Percentiles rank a stretch among this genome's conserved stretches.
These are phyloP conservation scores for Sebastes kiyomatsui DNA, from an alignment of 2,797 vertebrate genomes.

Conservation along the genomic window DNA sequence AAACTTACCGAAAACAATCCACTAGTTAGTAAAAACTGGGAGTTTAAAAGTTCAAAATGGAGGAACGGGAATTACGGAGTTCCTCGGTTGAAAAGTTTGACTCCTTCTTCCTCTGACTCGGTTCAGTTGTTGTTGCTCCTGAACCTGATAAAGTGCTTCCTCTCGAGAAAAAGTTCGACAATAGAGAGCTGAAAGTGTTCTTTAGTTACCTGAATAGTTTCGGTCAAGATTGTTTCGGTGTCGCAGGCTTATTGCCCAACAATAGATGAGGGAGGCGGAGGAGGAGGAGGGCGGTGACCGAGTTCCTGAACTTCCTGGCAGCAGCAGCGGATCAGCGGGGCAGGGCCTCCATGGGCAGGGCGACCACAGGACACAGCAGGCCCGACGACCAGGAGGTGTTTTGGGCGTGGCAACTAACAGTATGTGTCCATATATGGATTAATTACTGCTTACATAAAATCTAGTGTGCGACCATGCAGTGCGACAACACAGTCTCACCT, in stretches of 20 bases:
- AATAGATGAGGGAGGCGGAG: conserved; percentile 56
- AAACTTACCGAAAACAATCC: conserved; percentile 70
- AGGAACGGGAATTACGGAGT: conserved; percentile 76
- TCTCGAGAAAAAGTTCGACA: background rate
- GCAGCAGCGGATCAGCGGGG: background rate
- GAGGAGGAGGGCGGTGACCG: conserved; percentile 70
- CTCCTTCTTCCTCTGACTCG: conserved; percentile 27
- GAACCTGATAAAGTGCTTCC: background rate
- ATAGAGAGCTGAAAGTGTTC: no score
- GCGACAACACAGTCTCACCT: background rate
- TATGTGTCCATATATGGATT: conserved; percentile 72
- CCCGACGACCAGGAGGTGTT: conserved; percentile 52
- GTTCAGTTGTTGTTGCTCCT: background rate
- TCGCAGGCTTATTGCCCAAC: conserved; percentile 69
- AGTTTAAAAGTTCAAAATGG: conserved; percentile 86
- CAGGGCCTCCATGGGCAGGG: conserved; percentile 17
- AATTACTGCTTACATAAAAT: conserved; percentile 44
- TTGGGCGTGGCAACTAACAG: conserved; percentile 61
- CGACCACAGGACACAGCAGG: conserved; percentile 58
- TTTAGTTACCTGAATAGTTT: conserved; percentile 60
- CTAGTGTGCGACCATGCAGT: background rate
- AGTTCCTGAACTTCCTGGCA: conserved; percentile 74
- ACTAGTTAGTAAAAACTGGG: conserved; percentile 35
- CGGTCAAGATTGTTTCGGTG: conserved; percentile 62
- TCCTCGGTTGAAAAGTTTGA: conserved; percentile 73